Base-by-base conservation (phyloP, 2,797 vertebrate species). In the Adelosebastes latens region DNA sequence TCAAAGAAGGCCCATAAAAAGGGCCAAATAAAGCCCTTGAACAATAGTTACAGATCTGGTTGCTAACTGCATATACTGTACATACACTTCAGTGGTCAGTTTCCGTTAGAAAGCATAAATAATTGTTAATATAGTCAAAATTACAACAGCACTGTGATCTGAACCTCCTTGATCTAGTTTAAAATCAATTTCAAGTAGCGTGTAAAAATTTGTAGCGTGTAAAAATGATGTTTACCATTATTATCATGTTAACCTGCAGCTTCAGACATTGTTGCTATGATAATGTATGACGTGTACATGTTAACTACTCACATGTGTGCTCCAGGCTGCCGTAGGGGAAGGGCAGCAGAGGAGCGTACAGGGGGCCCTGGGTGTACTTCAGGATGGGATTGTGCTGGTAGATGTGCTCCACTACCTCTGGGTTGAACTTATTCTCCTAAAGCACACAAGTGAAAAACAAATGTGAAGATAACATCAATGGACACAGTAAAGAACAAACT, bases 341-440 rank as follows among this genome's bases (percentile, higher is more conserved):
- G 25, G 98, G 97, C 89, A 99, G 93, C 77, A 99, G 96, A 0
- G 98, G 97, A 20, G 98, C 97, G 0, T 99, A 99, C 78, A 99
- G 94, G 46, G 97, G 97, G 32, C 95, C 96, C 74, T 96, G 96
- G 70, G 98, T 99, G 93, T 99, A 97, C 87, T 96, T 97, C 80
- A 99, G 94, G 92, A 99, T 97, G 6, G 97, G 96, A 87, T 99
- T 99, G 93, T 97, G 94, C 72, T 92, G 95, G 92, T 98, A 99
- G 90, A 99, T 99, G 89, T 99, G 96, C 72, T 99, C 98, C 93
- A 99, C 96, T 0, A 96, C 95, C 87, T 99, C 98, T 0, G 96
- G 96, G 90, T 97, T 97, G 80, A 95, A 94, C 29, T 96, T 95
- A 87, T 97, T 97, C 89, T 99, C 98, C 98, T 99, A 20, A 58